Base-by-base conservation (phyloP, 2,797 vertebrate species). In the Lophotriccus pileatus region DNA sequence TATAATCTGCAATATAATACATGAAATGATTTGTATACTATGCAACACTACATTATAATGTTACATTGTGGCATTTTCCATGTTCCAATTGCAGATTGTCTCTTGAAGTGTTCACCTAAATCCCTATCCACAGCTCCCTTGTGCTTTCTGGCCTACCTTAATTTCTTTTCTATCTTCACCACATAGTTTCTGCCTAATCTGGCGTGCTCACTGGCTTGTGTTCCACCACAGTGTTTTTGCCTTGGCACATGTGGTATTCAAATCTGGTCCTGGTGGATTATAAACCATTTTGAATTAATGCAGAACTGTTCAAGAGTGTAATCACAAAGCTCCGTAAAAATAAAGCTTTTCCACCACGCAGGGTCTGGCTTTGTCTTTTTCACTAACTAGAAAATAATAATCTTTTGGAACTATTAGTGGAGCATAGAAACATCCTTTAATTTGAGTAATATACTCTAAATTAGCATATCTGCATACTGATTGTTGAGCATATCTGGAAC, bases 401-500 rank as follows among this genome's bases (percentile, higher is more conserved):
- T 83, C 63, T 89, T 76, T 80, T 64, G 32, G 56, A 92, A 85
- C 50, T 90, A 75, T 69, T 68, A 86, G 73, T 20, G 28, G 18
- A 79, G 16, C 52, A 5, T 20, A 83, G 68, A 95, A 83, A 79
- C 41, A 70, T 47, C 58, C 46, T 82, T 74, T 89, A 80, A 50
- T 58, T 87, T 62, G 81, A 94, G 23, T 75, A 90, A 89, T 80
- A 75, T 12, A 78, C 15, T 58, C 41, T 44, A 81, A 93, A 94
- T 94, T 77, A 95, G 36, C 89, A 75, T 75, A 83, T 92, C 89
- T 94, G 28, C 87, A 67, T 80, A 43, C 60, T 59, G 76, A 85
- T 87, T 87, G 89, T 64, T 70, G 46, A 77, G 68, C 64, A 20
- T 79, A 77, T 84, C 90, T 90, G 90, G 82, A 96, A 94, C 90